phyloP scores from a whole-genome alignment of 2,888 invertebrate genomes.

The Desoria tigrina region DNA sequence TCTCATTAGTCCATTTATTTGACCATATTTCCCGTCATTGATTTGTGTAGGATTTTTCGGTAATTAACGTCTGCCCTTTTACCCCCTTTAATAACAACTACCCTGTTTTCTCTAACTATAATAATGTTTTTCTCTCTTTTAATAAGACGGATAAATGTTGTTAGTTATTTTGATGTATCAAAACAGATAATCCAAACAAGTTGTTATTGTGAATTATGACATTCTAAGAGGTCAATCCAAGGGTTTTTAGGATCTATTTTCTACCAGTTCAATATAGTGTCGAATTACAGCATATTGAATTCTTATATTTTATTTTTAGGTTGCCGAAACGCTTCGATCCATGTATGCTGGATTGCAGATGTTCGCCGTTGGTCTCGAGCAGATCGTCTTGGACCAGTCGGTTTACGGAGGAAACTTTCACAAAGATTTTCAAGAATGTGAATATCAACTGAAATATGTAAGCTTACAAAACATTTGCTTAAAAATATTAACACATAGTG shows the following conservation, averaged over 20 bases:
- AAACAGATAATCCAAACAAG: no score
- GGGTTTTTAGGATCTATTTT: neutral
- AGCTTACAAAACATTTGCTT: slow-evolving; percentile 55
- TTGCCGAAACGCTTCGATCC: slow-evolving; percentile 62
- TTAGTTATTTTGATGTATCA: no score
- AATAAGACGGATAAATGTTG: no score
- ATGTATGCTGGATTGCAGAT: slow-evolving; percentile 70
- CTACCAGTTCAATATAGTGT: no score
- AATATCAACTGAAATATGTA: slow-evolving; percentile 64
- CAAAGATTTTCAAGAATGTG: slow-evolving; percentile 63
- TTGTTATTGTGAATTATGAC: no score
- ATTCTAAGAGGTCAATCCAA: no score
- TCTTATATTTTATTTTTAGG: slow-evolving; percentile 56
- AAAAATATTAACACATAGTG: no score
- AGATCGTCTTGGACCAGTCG: slow-evolving; percentile 65
- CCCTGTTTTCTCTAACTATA: no score
- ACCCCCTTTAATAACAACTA: no score
- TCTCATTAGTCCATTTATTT: slow-evolving; percentile 5
- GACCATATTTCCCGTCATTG: slow-evolving; percentile 16
- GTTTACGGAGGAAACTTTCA: slow-evolving; percentile 59
- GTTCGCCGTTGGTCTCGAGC: slow-evolving; percentile 70
- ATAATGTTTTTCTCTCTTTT: no score
- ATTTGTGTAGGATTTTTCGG: slow-evolving; percentile 14
- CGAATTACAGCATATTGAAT: no score
- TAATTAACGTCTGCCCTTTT: neutral